phyloP scores from a whole-genome alignment of 2,797 vertebrate genomes.

The Enoplosus armatus region DNA sequence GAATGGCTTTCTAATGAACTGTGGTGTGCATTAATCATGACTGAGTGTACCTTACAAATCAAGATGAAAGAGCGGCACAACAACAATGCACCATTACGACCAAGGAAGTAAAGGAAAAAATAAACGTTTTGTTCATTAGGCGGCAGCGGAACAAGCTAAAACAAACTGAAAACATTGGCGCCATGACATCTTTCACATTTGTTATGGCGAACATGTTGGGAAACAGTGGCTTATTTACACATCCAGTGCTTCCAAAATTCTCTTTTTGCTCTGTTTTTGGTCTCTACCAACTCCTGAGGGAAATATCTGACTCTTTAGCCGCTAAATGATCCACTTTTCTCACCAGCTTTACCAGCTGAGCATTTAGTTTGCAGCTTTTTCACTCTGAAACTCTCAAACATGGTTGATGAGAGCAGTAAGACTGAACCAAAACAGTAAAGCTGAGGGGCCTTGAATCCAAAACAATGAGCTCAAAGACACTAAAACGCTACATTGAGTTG shows the following conservation, averaged over 20 bases:
- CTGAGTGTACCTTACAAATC: conserved; percentile 2
- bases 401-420: not conserved
- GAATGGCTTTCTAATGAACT: conserved; percentile 32
- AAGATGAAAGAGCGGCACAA: conserved; percentile 33
- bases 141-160: not conserved
- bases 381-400: too few species aligned
- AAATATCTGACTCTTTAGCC: not conserved
- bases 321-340: not conserved
- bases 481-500: not conserved
- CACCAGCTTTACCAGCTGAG: too few species aligned
- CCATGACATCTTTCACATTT: not conserved
- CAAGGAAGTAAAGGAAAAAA: conserved; percentile 13
- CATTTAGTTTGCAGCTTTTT: too few species aligned
- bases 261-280: not conserved
- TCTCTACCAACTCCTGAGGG: not conserved
- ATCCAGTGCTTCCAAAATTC: too few species aligned
- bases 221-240: not conserved
- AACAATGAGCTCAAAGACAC: not conserved
- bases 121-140: conserved; percentile 4
- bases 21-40: conserved; percentile 32
- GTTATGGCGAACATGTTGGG: not conserved
- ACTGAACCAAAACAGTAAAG: not conserved
- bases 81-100: conserved; percentile 28
- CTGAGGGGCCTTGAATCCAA: not conserved
- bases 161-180: not conserved